Evolutionary conservation across 92 coral and sea anemone species (phyloP).

Genomic region (Porites lobata): DNA sequence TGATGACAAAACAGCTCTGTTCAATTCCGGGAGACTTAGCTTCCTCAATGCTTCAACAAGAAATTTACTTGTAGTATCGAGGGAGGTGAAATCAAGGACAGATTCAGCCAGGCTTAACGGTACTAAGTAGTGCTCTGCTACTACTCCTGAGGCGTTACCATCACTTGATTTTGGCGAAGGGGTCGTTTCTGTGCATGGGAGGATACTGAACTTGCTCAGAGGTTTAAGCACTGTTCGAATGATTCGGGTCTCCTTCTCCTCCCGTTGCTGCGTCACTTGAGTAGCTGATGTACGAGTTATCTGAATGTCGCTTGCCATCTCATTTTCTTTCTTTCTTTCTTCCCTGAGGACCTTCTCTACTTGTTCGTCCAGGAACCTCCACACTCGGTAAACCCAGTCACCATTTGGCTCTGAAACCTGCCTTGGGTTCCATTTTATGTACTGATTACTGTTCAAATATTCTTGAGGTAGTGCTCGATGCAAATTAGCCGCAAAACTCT

Average conservation of each 20-base stretch:
- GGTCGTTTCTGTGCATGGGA: constrained; percentile 52
- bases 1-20: constrained; percentile 10
- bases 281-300: neutral
- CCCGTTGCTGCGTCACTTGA: neutral
- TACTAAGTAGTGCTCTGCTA: constrained; percentile 47
- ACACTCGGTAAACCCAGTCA: constrained; percentile 57
- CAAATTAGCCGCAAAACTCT: constrained; percentile 64
- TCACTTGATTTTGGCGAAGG: neutral
- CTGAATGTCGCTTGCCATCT: neutral
- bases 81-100: constrained; percentile 31
- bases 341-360: neutral
- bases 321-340: neutral
- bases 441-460: neutral
- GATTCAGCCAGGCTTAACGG: constrained; percentile 65
- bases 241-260: no score
- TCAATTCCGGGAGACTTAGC: constrained; percentile 65
- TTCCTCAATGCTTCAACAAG: constrained; percentile 28
- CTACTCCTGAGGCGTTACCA: neutral
- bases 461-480: constrained; percentile 20
- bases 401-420: neutral
- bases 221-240: constrained; percentile 28
- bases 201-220: constrained; percentile 48
- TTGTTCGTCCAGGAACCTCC: constrained; percentile 55
- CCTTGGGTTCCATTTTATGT: constrained; percentile 57
- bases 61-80: neutral